phyloP scores from a whole-genome alignment of 2,888 invertebrate genomes.

The Abscondita cerata region DNA sequence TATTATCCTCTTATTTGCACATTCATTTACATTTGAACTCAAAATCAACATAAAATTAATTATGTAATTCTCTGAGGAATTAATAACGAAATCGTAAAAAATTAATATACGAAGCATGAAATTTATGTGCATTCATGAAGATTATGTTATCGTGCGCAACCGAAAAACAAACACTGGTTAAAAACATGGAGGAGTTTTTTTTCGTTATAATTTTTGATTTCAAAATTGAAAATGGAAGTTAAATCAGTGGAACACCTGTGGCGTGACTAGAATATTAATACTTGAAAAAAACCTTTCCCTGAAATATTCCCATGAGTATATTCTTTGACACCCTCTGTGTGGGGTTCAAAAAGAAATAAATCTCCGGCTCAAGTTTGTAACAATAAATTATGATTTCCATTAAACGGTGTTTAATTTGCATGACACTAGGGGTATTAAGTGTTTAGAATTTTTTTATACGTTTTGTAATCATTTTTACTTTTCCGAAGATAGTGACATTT shows the following conservation, averaged over 20 bases:
- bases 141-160: too few species aligned
- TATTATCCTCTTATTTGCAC: too few species aligned
- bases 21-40: too few species aligned
- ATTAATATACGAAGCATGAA: not conserved
- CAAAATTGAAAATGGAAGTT: not conserved
- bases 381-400: constrained; percentile 2
- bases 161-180: too few species aligned
- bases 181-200: too few species aligned
- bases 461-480: not conserved
- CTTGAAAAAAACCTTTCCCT: constrained; percentile 8
- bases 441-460: not conserved
- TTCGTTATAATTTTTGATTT: too few species aligned
- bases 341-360: constrained; percentile 16
- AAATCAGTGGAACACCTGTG: constrained; percentile 6
- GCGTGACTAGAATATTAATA: constrained; percentile 11
- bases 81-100: too few species aligned
- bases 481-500: not conserved
- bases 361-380: not conserved
- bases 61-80: too few species aligned
- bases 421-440: not conserved
- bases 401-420: constrained; percentile 7
- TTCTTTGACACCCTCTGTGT: constrained; percentile 2
- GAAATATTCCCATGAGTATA: not conserved
- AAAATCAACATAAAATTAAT: too few species aligned
- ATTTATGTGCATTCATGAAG: not conserved